Base-by-base conservation (phyloP, 1,140 invertebrate species). In the Eciton burchellii region DNA sequence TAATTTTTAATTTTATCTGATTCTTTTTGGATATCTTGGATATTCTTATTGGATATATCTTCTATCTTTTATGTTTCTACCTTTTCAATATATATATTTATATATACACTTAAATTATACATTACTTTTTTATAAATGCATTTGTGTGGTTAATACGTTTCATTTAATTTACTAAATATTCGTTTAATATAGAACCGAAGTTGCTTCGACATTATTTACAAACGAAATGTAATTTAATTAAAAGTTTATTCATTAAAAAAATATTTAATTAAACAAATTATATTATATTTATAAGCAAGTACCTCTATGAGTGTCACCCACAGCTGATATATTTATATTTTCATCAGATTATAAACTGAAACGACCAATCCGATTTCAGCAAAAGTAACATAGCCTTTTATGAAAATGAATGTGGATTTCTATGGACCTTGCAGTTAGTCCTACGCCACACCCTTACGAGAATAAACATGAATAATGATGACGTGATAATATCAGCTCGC, bases 311-410 rank as follows among this genome's bases (percentile, higher is more conserved):
- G 2, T 47, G 43, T 56, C 2, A 3, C 47, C 26, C 3, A 16
- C 43, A 79, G 24, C 35, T 45, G 63, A 45, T 16, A 68, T 35
- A 29, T 56, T 6, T 8, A 43, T 57, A 70, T 29, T 79, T n/a
- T 12, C 35, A 24, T 45, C 49, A 45, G 74, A 79, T 68, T 56
- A 56, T 56, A 68, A 79, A 14, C 24, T 6, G 29, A 19, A 16
- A 56, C 35, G 56, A 24, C 74, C 74, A 79, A 79, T 79, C 74
- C 74, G 49, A 68, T 45, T 11, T 68, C 49, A 56, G 49, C 35
- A 12, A 79, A 56, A 3, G 21, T 57, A 26, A 41, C 35, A 68
- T 79, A 49, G 26, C 74, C 74, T 79, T 79, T 79, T 79, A 79
- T 79, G 74, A 79, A 56, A 79, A 56, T 41, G 74, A 47, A 43